Percentiles rank a stretch among this genome's conserved stretches.
Evolutionary conservation across 1,140 invertebrate species (phyloP).

Genomic region (Dendroctonus ponderosae): DNA sequence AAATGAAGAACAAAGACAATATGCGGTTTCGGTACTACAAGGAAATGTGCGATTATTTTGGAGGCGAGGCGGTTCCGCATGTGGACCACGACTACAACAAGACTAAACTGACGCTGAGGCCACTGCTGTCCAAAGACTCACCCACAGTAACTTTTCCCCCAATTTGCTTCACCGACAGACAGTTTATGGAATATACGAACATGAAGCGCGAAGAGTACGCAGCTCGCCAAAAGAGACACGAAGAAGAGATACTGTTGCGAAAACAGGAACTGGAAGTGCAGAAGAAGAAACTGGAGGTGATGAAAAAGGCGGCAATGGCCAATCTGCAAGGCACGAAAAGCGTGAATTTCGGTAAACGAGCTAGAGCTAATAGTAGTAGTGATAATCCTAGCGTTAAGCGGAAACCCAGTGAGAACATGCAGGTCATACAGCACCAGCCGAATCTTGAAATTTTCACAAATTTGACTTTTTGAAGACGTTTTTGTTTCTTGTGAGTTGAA

Average conservation of each 20-base stretch:
- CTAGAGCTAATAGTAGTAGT: conserved; percentile 20
- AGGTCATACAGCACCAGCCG: conserved; percentile 1
- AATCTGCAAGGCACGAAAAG: conserved; percentile 19
- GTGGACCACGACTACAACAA: conserved; percentile 30
- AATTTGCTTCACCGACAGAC: conserved; percentile 30
- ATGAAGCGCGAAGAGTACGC: conserved; percentile 32
- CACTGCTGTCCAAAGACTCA: neutral
- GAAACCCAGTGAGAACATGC: conserved; percentile 8
- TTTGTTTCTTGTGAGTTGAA: conserved; percentile 30
- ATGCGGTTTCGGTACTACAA: conserved; percentile 32
- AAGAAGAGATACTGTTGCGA: conserved; percentile 24
- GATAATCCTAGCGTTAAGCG: conserved; percentile 10
- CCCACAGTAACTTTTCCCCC: conserved; percentile 30
- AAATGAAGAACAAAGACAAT: conserved; percentile 31
- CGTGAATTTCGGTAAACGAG: conserved; percentile 32
- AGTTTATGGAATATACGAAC: conserved; percentile 33
- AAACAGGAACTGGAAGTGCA: conserved; percentile 26
- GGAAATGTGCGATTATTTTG: conserved; percentile 32
- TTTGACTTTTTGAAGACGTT: conserved; percentile 12
- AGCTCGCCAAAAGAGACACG: conserved; percentile 27
- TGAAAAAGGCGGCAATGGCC: conserved; percentile 33
- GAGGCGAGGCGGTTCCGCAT: conserved; percentile 16
- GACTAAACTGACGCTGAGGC: conserved; percentile 16
- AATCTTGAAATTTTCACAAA: conserved; percentile 16
- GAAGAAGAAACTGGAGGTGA: conserved; percentile 32